Base-by-base conservation (phyloP, 1,140 invertebrate species). In the Apolygus lucorum region DNA sequence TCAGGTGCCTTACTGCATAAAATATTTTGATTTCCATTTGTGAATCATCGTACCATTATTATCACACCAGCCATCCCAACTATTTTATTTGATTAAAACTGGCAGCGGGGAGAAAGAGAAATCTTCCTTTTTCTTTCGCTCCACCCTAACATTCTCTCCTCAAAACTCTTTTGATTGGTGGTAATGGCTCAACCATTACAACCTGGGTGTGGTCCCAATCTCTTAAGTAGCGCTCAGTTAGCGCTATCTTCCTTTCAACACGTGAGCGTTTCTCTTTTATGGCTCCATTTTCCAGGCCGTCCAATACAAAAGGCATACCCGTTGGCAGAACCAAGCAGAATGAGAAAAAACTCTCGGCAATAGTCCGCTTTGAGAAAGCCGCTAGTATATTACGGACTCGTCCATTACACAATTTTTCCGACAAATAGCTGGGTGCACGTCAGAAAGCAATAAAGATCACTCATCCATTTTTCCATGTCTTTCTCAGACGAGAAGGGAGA, bases 121-220 rank as follows among this genome's bases (percentile, higher is more conserved):
- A 49, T 49, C 34, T 49, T 49, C 34, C 34, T 17, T 49, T 11
- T 49, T 49, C 17, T 49, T n/a, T n/a, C n/a, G n/a, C n/a, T n/a
- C n/a, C n/a, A n/a, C 34, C 34, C 34, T 49, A 11, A 8, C 17
- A 11, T 49, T 49, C 34, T 49, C 34, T 49, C 17, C 34, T 8
- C 34, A n/a, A n/a, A n/a, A n/a, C n/a, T n/a, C 34, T 49, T 49
- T 49, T 49, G 34, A 49, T 49, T 49, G 34, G 34, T 49, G 34
- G 34, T 49, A 49, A 49, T 49, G 34, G 34, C 34, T 49, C 34
- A 49, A 49, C 34, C 34, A 49, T 49, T 49, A 49, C 34, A 49
- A 49, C 8, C 8, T 49, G 34, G 34, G 34, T 49, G 34, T 49
- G 34, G 34, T 49, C 34, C 34, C 34, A 49, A 49, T 49, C 34